phyloP scores from a whole-genome alignment of 2,113 vertebrate genomes.

The Lycaon pictus region DNA sequence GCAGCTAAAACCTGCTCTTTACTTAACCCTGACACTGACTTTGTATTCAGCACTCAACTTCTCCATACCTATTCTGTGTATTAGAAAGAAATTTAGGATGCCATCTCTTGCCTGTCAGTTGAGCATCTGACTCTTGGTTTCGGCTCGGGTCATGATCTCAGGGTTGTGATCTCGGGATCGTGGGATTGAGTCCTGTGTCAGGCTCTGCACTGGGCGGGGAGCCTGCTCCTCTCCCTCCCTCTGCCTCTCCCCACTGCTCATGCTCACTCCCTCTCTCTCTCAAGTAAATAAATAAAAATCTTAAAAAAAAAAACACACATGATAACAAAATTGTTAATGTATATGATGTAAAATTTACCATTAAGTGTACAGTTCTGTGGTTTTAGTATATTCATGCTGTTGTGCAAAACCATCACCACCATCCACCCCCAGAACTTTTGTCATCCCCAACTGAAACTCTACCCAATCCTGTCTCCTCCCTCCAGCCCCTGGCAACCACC shows the following conservation, averaged over 20 bases:
- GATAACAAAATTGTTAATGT: neutral
- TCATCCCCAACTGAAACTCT: neutral
- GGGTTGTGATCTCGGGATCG: neutral
- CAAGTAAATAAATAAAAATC: neutral
- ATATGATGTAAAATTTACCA: neutral
- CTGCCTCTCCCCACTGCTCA: neutral
- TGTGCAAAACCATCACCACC: neutral
- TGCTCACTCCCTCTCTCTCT: neutral
- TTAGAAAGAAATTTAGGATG: constrained; percentile 4
- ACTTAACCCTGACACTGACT: constrained; percentile 15
- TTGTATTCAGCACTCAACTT: neutral
- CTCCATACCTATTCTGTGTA: neutral
- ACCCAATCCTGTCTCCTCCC: no score
- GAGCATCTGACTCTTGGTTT: neutral
- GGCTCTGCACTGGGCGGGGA: neutral
- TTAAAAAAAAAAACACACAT: neutral
- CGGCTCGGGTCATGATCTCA: neutral
- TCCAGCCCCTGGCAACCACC: neutral
- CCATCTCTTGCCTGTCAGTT: neutral
- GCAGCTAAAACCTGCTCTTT: neutral
- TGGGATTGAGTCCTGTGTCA: neutral
- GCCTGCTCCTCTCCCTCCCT: neutral
- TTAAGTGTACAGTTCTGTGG: neutral
- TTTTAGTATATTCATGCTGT: neutral
- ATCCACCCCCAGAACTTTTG: neutral